A percentile compares a stretch with the other conserved stretches of the same genome.
Conservation (phyloP, 1,140 invertebrate species). For the Megalopta genalis region DNA sequence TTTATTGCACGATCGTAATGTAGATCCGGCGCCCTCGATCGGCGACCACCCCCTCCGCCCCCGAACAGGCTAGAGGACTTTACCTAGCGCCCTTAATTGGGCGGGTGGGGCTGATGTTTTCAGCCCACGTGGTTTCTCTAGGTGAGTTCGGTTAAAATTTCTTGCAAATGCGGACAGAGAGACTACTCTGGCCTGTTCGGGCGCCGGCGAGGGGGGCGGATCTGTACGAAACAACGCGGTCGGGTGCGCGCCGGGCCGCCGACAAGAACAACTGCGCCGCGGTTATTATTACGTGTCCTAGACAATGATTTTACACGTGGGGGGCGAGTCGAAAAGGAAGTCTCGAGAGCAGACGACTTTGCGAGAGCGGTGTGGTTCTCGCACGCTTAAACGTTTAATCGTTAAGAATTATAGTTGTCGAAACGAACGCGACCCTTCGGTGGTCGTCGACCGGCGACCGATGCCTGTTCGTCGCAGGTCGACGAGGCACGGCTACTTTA, state of each 20-base stretch:
- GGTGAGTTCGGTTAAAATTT: background rate
- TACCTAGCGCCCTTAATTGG: background rate
- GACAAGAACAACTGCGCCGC: background rate
- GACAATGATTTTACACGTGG: background rate
- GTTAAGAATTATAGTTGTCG: conserved; percentile 21
- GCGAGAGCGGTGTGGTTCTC: background rate
- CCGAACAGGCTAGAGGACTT: no score
- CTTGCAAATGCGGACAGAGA: background rate
- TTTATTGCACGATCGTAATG: no score
- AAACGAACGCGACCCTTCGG: conserved; percentile 6
- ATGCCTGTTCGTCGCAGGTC: background rate
- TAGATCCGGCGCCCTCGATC: no score
- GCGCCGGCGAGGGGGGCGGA: no score
- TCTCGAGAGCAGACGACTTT: background rate
- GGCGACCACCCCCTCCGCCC: no score
- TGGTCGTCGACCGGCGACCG: background rate
- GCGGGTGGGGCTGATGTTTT: no score
- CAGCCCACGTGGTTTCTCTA: no score
- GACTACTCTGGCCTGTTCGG: no score
- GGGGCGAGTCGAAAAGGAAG: background rate
- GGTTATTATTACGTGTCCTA: background rate
- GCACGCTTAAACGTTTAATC: conserved; percentile 22
- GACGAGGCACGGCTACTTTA: conserved; percentile 22
- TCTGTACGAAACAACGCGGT: no score
- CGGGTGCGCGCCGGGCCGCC: background rate